These are phyloP conservation scores for Plecturocebus donacophilus DNA, from an alignment of 2,113 vertebrate species.

Conservation along the genomic window DNA sequence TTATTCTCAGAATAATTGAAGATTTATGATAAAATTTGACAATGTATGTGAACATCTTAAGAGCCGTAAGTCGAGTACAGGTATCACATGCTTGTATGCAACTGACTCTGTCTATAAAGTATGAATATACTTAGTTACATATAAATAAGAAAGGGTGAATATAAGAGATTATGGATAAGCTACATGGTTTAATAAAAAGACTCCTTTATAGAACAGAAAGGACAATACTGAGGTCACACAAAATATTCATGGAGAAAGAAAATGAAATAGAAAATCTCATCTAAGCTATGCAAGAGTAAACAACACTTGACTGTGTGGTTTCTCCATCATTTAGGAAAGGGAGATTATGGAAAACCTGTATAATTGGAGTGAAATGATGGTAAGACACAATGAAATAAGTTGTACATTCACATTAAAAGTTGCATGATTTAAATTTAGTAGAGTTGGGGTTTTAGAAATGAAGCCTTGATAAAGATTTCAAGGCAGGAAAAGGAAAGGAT, in stretches of 20 bases:
- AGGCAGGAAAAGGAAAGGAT: neutral
- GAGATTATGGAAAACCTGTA: neutral
- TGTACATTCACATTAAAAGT: neutral
- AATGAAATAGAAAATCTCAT: neutral
- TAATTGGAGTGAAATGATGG: neutral
- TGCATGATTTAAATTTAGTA: neutral
- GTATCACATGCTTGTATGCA: neutral
- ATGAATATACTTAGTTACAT: neutral
- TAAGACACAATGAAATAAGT: neutral
- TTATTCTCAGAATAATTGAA: neutral
- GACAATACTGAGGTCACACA: neutral
- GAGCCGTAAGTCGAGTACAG: neutral
- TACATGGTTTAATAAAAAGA: neutral
- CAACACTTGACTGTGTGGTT: neutral
- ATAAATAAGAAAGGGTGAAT: neutral
- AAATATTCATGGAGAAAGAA: neutral
- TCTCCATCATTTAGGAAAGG: neutral
- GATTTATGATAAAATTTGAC: neutral
- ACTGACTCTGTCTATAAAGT: neutral
- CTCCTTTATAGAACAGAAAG: neutral
- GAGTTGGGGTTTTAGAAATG: neutral
- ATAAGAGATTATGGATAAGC: neutral
- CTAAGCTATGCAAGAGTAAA: neutral
- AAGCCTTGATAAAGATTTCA: neutral
- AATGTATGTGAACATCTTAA: neutral